phyloP scores from a whole-genome alignment of 2,113 vertebrate genomes.

The Pycnonotus jocosus region DNA sequence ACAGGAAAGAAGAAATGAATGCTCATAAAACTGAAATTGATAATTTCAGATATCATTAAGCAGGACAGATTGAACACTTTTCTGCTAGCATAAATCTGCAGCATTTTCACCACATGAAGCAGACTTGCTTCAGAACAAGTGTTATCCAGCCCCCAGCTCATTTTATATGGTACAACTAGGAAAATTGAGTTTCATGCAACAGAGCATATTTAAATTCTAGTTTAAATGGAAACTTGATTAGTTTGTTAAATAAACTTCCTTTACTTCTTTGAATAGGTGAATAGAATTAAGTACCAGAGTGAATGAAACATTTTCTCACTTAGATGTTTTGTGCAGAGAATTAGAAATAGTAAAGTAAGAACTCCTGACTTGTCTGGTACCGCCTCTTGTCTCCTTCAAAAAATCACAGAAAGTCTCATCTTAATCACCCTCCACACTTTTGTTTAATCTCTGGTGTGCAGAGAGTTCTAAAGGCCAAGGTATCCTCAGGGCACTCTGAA shows the following conservation, averaged over 20 bases:
- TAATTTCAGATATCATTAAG: neutral
- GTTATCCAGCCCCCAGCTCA: neutral
- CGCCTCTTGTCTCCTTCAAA: neutral
- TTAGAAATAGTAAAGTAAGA: neutral
- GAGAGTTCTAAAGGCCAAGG: neutral
- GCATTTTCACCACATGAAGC: neutral
- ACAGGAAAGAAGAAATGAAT: neutral
- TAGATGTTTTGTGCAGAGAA: neutral
- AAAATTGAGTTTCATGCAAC: neutral
- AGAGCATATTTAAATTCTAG: neutral
- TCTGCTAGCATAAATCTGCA: neutral
- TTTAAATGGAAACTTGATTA: neutral
- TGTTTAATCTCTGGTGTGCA: neutral
- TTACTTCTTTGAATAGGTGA: neutral
- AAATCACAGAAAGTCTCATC: neutral
- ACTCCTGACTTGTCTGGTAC: neutral
- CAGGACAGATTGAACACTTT: neutral
- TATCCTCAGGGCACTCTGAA: neutral
- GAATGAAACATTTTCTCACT: neutral
- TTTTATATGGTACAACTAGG: neutral
- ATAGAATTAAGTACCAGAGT: neutral
- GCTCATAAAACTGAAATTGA: neutral
- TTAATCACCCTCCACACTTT: neutral
- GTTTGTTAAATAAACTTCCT: neutral
- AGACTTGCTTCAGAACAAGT: neutral